Percentiles rank a stretch among this genome's conserved stretches.
Conservation (phyloP, 2,888 invertebrate genomes). For the Scaptomyza polygonia region DNA sequence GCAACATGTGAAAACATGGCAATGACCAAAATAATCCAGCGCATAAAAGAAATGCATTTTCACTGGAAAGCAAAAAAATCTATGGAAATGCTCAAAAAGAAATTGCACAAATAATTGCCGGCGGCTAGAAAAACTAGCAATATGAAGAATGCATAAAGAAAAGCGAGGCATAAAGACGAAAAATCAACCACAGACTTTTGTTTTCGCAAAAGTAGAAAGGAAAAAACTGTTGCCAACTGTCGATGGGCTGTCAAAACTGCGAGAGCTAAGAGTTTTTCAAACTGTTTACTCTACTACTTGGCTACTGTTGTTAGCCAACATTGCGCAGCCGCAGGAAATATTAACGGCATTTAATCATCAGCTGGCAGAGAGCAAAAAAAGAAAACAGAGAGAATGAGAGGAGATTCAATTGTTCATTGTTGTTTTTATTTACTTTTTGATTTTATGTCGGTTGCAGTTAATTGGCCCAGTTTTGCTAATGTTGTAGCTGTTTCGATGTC, state of each 20-base stretch:
- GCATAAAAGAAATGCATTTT: slow-evolving; percentile 53
- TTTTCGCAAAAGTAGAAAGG: slow-evolving; percentile 22
- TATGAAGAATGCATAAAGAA: slow-evolving; percentile 33
- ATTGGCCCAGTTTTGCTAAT: slow-evolving; percentile 58
- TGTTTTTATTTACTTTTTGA: slow-evolving; percentile 76
- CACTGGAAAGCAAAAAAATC: slow-evolving; percentile 21
- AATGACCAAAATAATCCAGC: slow-evolving; percentile 77
- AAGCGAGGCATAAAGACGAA: slow-evolving; percentile 59
- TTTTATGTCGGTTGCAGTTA: slow-evolving; percentile 68
- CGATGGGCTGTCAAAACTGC: slow-evolving; percentile 69
- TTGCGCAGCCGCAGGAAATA: slow-evolving; percentile 67
- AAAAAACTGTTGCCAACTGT: slow-evolving; percentile 59
- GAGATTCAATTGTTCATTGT: slow-evolving; percentile 36
- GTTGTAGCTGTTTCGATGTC: slow-evolving; percentile 32
- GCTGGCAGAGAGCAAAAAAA: neutral
- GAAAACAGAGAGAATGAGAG: neutral
- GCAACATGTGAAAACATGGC: slow-evolving; percentile 75
- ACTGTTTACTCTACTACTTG: slow-evolving; percentile 20
- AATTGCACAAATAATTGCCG: slow-evolving; percentile 76
- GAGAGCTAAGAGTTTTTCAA: slow-evolving; percentile 5
- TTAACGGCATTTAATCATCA: slow-evolving; percentile 44
- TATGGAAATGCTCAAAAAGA: slow-evolving; percentile 23
- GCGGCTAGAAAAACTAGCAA: slow-evolving; percentile 36
- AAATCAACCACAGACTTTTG: slow-evolving; percentile 73
- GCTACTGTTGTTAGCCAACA: slow-evolving; percentile 40